Evolutionary conservation across 2,113 vertebrate species (phyloP).

Genomic region (Actenoides hombroni): DNA sequence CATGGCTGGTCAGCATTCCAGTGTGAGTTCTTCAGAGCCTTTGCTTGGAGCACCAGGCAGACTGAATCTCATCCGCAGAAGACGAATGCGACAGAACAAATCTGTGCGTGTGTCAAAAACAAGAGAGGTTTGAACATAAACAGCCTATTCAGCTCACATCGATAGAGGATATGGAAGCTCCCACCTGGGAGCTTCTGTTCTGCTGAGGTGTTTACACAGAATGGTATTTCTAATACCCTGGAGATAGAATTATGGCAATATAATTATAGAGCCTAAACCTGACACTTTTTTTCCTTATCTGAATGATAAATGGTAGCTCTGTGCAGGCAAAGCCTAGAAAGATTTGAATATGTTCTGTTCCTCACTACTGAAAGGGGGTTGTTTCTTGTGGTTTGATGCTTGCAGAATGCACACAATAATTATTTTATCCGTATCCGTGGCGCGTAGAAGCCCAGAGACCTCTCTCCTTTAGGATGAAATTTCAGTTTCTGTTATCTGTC

Average conservation of each 20-base stretch:
- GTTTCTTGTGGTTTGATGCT: neutral
- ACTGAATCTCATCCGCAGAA: neutral
- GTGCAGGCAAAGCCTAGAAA: neutral
- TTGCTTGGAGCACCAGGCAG: neutral
- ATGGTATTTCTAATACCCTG: neutral
- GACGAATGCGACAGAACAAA: neutral
- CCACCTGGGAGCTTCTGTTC: neutral
- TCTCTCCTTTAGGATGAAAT: neutral
- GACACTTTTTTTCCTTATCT: neutral
- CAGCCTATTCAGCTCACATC: neutral
- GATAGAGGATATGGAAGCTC: neutral
- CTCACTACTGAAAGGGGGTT: neutral
- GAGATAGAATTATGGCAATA: neutral
- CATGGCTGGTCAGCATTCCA: accelerated
- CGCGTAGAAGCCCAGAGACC: neutral
- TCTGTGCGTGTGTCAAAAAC: neutral
- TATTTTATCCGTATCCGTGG: neutral
- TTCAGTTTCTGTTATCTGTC: neutral
- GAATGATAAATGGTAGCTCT: neutral
- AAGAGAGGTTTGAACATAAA: neutral
- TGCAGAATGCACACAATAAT: neutral
- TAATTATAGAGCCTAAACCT: neutral
- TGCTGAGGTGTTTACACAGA: neutral
- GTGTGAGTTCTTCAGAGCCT: neutral
- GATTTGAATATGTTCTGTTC: neutral